Evolutionary conservation across 1,140 invertebrate genomes (phyloP).

Genomic region (Mesaphorura yosii): DNA sequence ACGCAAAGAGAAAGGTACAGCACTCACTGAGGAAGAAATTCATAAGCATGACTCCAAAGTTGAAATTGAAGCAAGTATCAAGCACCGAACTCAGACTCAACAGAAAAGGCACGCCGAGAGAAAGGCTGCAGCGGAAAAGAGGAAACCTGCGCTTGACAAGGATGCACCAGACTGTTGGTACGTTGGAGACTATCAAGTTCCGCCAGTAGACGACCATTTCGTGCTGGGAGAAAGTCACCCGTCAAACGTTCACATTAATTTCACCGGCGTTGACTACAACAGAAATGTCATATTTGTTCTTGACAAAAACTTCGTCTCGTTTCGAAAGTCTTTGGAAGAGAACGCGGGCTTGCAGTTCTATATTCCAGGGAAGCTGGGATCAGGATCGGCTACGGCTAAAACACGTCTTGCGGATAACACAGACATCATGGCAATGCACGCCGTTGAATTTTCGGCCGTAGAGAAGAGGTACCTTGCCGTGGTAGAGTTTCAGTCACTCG

Average conservation of each 20-base stretch:
- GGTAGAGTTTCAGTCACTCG: slow-evolving; percentile 3
- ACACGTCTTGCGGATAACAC: neutral
- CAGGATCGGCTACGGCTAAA: neutral
- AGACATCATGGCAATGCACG: slow-evolving; percentile 1
- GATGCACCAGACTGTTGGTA: neutral
- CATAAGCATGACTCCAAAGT: neutral
- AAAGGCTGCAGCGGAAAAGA: neutral
- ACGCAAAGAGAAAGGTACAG: neutral
- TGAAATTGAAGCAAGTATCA: neutral
- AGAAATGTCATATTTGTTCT: neutral
- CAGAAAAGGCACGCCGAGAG: neutral
- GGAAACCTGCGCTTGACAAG: neutral
- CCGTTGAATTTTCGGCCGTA: slow-evolving; percentile 15
- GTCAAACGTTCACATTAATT: neutral
- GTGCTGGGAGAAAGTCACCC: neutral
- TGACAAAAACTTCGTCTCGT: neutral
- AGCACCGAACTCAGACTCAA: neutral
- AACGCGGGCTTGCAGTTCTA: neutral
- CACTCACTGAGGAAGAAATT: neutral
- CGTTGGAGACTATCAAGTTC: neutral
- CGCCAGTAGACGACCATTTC: neutral
- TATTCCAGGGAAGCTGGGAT: neutral
- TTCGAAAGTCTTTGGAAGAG: neutral
- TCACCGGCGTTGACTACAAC: neutral
- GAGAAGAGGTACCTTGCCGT: slow-evolving; percentile 12